Base-by-base conservation (phyloP, 2,888 invertebrate genomes). In the Macrosiphum euphorbiae region DNA sequence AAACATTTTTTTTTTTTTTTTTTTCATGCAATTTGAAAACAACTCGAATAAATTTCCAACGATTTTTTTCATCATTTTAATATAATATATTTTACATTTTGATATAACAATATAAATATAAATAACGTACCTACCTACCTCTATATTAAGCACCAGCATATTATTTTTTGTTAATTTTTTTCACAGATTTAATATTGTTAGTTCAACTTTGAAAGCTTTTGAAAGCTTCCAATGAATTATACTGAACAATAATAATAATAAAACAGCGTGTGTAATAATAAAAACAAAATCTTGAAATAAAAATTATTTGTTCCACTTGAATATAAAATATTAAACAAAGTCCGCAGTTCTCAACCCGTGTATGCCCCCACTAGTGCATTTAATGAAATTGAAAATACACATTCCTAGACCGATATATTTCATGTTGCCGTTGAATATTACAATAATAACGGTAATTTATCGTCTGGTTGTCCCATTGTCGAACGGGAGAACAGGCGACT, bases 401-500 rank as follows among this genome's bases (percentile, higher is more conserved):
- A 93, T 93, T 93, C 92, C 84, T 89, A 93, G 92, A 84, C 92
- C 89, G 88, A 88, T 78, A 50, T 87, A 87, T 90, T 90, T 88
- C 41, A 84, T 52, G 55, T 85, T 87, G 52, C 61, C 52, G 78
- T 88, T 52, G 67, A 92, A 92, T 88, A 87, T 92, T 92, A 87
- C 50, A 58, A 87, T 88, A 88, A 88, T 52, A 50, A 67, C 67
- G 13, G 47, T 50, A 87, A 92, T 92, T 92, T 92, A 92, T 88
- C 47, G 88, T 16, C 35, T 16, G 61, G 85, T 61, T n/a, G 87
- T 5, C 47, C 67, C 52, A 28, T 86, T 55, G 89, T 92, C 88
- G 50, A 61, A 26, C 61, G 28, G 41, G 20, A 7, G 67, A 86
- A 47, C 86, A 44, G 52, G 67, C 50, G 50, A 88, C 78, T 88